Base-by-base conservation (phyloP, 92 coral and sea anemone species). In the Phenganax stokvisi region DNA sequence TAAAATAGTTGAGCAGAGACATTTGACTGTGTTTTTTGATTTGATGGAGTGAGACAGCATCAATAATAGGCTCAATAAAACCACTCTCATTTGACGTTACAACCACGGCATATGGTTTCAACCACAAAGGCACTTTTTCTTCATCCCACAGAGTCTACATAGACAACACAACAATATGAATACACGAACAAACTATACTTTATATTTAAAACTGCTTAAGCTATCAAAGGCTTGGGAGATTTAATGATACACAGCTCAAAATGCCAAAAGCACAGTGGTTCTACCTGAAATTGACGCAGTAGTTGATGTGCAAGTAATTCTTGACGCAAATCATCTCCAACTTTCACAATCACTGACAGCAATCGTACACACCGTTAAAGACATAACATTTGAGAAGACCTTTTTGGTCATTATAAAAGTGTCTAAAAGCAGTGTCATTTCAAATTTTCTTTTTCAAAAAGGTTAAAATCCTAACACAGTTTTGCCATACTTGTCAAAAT, bases 71-170 rank as follows among this genome's bases (percentile, higher is more conserved):
- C 80, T 94, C 98, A 76, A 94, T 90, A 51, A 94, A 87, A 9
- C 98, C 98, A 79, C 98, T 94, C 67, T 90, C 98, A 69, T 89
- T 89, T 9, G 98, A 94, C 16, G 98, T 94, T 73, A 94, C 98
- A 8, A 94, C 97, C 57, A 94, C 98, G 54, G 93, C 98, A 55
- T 77, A 94, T 70, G 82, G 82, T 29, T 64, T 61, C 70, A 78
- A 51, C 82, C 82, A 78, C 28, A 78, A 62, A 9, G 82, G 82
- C 12, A 78, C 82, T 52, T 78, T 78, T 47, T 78, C 82, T 62
- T 78, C 82, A 17, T 3, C 53, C 82, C 82, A 78, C 0, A 78
- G 55, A 0, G 80, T 63, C 82, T 78, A 60, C 16, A 76, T 28
- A 56, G 53, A 58, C 0, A 76, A 56, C 3, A 58, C 16, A 7